phyloP scores from a whole-genome alignment of 2,888 invertebrate species.

The Phrixothrix hirtus region DNA sequence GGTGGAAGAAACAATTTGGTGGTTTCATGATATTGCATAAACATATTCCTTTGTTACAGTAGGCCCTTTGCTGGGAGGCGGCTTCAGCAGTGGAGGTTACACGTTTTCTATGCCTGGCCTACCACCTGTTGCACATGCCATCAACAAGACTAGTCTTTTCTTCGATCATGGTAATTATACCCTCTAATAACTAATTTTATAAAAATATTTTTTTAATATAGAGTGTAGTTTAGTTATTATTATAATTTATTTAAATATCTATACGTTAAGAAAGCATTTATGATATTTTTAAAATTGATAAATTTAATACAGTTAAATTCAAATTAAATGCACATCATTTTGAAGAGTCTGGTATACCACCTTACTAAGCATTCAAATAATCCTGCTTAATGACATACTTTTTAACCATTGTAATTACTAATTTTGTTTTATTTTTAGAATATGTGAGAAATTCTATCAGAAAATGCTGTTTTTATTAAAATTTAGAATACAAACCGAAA shows the following conservation, averaged over 20 bases:
- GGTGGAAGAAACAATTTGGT: constrained; percentile 34
- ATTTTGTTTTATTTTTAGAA: too few relatives aligned
- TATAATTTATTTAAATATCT: too few relatives aligned
- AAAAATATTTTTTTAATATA: too few relatives aligned
- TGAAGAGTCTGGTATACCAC: background rate
- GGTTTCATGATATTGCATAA: constrained; percentile 40
- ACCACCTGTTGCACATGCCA: constrained; percentile 50
- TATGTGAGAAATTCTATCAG: too few relatives aligned
- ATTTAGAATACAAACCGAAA: too few relatives aligned
- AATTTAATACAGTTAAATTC: background rate
- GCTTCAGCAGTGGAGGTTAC: constrained; percentile 52
- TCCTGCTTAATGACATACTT: too few relatives aligned
- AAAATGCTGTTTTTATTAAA: too few relatives aligned
- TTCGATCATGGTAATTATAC: constrained; percentile 54
- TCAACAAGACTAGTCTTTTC: constrained; percentile 53
- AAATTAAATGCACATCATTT: too few relatives aligned
- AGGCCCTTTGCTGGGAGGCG: constrained; percentile 53
- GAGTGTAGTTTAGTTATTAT: too few relatives aligned
- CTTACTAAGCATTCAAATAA: background rate
- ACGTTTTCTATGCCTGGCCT: constrained; percentile 54
- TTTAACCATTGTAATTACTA: too few relatives aligned
- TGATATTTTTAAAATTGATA: background rate
- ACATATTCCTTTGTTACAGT: constrained; percentile 52
- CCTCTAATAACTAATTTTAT: too few relatives aligned
- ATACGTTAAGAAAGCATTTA: too few relatives aligned